Base-by-base conservation (phyloP, 2,113 vertebrate species). In the Neogobius melanostomus region DNA sequence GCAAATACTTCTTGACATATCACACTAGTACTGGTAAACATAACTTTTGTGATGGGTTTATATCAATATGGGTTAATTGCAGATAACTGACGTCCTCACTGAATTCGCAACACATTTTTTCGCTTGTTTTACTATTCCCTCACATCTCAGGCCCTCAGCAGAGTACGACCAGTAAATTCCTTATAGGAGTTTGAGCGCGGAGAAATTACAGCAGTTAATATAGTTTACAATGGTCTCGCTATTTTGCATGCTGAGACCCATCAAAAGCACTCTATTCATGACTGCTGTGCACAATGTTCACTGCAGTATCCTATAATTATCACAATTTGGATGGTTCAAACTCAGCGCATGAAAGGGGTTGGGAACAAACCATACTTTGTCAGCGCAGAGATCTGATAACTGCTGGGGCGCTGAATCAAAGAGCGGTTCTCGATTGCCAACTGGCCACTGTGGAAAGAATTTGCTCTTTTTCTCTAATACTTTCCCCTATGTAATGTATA, bases 1-100 rank as follows among this genome's bases (percentile, higher is more conserved):
- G 69, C 63, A 44, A 81, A 82, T 72, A 76, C 51, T 68, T 44
- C 46, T 11, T 71, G 67, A 70, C 74, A 61, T 62, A 64, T 81
- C 65, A 72, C 45, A 74, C 57, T 16, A 59, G 8, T 68, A 73
- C 14, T 36, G 3, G 21, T 68, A 57, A 53, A 51, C 42, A 15
- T 43, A 28, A 56, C 14, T 63, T 48, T 49, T 45, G 12, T 68
- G 62, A 57, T 68, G 43, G 42, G 11, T 51, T n/a, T 60, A 66
- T 63, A 36, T 17, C 71, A 66, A n/a, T 8, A 64, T 10, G 48
- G 12, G 52, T 44, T 16, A 69, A 28, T 15, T 17, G 15, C 11
- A 7, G n/a, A 9, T 47, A 61, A 61, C 59, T 61, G 14, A 60
- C n/a, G 44, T 44, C 36, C 43, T 42, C 43, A 43, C 11, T 60